Conservation (phyloP, 1,140 invertebrate species). For the Microplitis demolitor region DNA sequence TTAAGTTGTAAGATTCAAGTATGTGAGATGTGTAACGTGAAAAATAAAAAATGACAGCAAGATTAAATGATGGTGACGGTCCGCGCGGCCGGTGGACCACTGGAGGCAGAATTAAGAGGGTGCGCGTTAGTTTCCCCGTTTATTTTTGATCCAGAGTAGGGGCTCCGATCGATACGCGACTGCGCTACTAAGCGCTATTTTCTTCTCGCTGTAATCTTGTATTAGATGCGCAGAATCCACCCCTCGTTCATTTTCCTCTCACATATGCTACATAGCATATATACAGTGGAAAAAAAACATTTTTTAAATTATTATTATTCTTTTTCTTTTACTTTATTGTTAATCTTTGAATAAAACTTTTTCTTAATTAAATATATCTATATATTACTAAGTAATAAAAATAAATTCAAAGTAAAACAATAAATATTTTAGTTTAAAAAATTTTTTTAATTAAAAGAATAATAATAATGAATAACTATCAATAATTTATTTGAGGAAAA, state of each 20-base stretch:
- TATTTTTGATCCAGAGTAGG: neutral
- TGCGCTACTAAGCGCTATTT: conserved; percentile 3
- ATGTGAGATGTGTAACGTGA: too few species aligned
- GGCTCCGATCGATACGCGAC: conserved; percentile 22
- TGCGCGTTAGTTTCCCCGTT: conserved; percentile 8
- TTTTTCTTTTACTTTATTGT: neutral
- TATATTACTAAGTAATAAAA: too few species aligned
- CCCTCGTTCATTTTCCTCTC: conserved; percentile 5
- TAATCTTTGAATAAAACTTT: too few species aligned
- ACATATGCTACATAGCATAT: too few species aligned
- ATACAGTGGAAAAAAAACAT: neutral
- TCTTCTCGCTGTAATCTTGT: neutral
- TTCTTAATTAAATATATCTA: too few species aligned
- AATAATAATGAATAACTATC: too few species aligned
- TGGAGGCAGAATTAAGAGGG: conserved; percentile 26
- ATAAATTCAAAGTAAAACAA: too few species aligned
- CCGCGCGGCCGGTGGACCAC: conserved; percentile 53
- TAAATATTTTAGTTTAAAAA: too few species aligned
- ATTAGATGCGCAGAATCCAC: conserved; percentile 13
- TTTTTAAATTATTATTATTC: neutral
- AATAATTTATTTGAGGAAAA: too few species aligned
- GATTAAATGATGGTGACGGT: conserved; percentile 40
- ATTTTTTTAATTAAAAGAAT: too few species aligned
- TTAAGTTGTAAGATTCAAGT: too few species aligned
- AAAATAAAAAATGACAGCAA: conserved; percentile 20